Evolutionary conservation across 2,888 invertebrate genomes (phyloP).

Genomic region (Tridacna crocea): DNA sequence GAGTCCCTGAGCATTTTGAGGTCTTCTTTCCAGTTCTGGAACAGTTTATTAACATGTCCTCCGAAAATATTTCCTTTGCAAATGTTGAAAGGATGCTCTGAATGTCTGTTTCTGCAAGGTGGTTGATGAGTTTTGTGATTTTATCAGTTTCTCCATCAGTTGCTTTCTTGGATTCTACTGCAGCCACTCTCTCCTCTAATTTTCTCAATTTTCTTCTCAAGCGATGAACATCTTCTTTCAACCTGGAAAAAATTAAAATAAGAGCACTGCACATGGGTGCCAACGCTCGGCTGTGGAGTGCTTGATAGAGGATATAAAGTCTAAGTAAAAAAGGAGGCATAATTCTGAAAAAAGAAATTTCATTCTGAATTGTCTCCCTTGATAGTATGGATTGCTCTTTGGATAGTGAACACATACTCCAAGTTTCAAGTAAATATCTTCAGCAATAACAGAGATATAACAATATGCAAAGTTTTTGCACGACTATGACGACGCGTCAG

Average conservation of each 20-base stretch:
- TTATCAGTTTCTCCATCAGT: background rate
- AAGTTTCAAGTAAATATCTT: too few species aligned
- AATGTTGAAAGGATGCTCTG: constrained; percentile 10
- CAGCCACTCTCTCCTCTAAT: background rate
- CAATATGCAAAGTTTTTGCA: too few species aligned
- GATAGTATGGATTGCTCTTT: too few species aligned
- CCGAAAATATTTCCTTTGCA: constrained; percentile 14
- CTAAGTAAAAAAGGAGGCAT: too few species aligned
- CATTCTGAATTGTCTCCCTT: too few species aligned
- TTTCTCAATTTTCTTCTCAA: background rate
- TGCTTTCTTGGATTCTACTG: background rate
- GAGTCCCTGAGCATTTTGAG: constrained; percentile 17
- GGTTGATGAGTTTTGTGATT: background rate
- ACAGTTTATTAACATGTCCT: constrained; percentile 17
- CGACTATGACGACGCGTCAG: too few species aligned
- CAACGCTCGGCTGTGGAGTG: too few species aligned
- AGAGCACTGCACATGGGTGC: too few species aligned
- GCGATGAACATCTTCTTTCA: constrained; percentile 2
- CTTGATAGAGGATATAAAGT: too few species aligned
- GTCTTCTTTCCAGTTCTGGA: constrained; percentile 32
- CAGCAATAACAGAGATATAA: too few species aligned
- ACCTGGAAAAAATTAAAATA: constrained; percentile 1
- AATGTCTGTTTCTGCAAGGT: background rate
- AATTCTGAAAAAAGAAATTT: too few species aligned
- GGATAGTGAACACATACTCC: too few species aligned